Percentiles rank a stretch among this genome's conserved stretches.
These are phyloP conservation scores for Micrastur ruficollis DNA, from an alignment of 2,797 vertebrate species.

Conservation along the genomic window DNA sequence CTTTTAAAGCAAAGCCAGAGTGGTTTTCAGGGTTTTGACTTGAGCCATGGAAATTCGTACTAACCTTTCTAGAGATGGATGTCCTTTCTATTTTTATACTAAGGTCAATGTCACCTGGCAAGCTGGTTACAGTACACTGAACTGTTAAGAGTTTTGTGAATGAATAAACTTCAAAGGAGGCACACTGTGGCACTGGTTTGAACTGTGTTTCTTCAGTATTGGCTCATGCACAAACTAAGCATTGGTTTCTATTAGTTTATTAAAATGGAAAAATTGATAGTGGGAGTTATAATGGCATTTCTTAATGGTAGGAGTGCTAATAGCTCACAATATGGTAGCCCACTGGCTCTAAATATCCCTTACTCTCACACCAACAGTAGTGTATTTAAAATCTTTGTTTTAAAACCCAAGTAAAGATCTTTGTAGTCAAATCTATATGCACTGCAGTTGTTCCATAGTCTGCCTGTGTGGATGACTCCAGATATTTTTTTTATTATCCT, in stretches of 20 bases:
- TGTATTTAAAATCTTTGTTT: background rate
- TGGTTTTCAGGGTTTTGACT: background rate
- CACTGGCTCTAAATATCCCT: background rate
- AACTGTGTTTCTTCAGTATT: background rate
- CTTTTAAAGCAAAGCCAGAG: background rate
- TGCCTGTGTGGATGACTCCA: background rate
- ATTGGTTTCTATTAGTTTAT: background rate
- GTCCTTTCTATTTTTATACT: constrained; percentile 52
- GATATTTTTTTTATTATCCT: background rate
- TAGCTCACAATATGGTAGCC: background rate
- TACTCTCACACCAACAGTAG: background rate
- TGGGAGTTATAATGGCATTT: background rate
- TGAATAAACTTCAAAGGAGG: constrained; percentile 35
- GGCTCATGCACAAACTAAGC: background rate
- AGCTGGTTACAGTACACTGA: constrained; percentile 30
- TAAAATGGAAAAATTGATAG: background rate
- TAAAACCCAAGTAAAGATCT: background rate
- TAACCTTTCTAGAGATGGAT: constrained; percentile 12
- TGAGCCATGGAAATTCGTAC: background rate
- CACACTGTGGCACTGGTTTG: background rate
- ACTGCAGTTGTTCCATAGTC: background rate
- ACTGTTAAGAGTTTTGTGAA: constrained; percentile 39
- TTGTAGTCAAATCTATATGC: background rate
- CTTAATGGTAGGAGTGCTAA: background rate
- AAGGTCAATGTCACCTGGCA: constrained; percentile 52